Evolutionary conservation across 2,113 vertebrate genomes (phyloP).

Genomic region (Taurulus bubalis): DNA sequence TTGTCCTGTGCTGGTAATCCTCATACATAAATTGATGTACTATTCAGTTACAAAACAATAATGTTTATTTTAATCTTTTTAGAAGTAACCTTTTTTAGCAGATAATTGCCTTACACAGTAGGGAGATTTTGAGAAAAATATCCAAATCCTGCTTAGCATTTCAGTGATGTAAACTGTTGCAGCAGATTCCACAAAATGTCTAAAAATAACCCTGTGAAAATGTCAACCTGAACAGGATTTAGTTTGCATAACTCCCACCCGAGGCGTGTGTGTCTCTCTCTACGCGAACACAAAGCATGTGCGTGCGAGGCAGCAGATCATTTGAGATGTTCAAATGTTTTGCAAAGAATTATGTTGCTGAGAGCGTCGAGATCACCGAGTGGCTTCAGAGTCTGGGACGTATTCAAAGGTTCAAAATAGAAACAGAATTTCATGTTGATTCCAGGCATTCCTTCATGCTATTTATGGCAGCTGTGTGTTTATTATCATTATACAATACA

Average conservation of each 20-base stretch:
- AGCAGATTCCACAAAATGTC: constrained; percentile 51
- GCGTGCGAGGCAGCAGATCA: constrained; percentile 60
- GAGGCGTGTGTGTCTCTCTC: constrained; percentile 26
- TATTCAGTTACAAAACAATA: background rate
- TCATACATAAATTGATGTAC: background rate
- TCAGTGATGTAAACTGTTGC: constrained; percentile 70
- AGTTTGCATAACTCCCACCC: constrained; percentile 31
- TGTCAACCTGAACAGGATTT: constrained; percentile 42
- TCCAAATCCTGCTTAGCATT: constrained; percentile 39
- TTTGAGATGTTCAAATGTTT: constrained; percentile 63
- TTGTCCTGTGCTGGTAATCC: background rate
- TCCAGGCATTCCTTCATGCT: constrained; percentile 60
- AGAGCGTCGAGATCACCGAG: constrained; percentile 41
- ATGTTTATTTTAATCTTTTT: background rate
- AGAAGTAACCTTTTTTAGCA: background rate
- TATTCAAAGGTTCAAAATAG: constrained; percentile 56
- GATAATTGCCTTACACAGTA: background rate
- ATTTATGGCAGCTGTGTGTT: constrained; percentile 60
- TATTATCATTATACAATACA: constrained; percentile 51
- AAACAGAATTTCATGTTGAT: constrained; percentile 54
- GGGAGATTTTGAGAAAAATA: constrained; percentile 21
- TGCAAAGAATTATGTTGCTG: constrained; percentile 42
- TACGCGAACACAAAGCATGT: constrained; percentile 54
- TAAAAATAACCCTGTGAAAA: constrained; percentile 65
- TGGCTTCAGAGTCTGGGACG: constrained; percentile 18